Conservation (phyloP, 2,888 invertebrate species). For the Heliconius aoede region DNA sequence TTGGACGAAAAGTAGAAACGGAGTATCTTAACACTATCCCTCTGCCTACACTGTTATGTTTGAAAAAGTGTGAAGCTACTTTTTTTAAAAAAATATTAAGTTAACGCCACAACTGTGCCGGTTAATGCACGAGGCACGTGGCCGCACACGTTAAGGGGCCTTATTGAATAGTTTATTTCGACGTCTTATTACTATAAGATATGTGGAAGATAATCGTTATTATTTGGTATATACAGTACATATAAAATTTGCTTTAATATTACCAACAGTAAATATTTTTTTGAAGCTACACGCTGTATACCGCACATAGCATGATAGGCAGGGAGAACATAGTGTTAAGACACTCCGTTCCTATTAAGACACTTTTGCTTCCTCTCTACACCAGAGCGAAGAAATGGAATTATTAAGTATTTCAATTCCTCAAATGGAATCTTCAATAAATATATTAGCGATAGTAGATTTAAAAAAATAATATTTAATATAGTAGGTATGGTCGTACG, state of each 20-base stretch:
- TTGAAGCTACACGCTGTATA: too few relatives aligned
- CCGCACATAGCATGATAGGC: too few relatives aligned
- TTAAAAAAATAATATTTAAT: neutral
- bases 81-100: slow-evolving; percentile 32
- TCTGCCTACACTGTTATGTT: neutral
- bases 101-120: slow-evolving; percentile 46
- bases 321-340: too few relatives aligned
- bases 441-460: neutral
- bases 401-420: too few relatives aligned
- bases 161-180: slow-evolving; percentile 48
- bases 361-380: too few relatives aligned
- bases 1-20: too few relatives aligned
- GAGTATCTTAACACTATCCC: neutral
- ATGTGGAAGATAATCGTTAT: slow-evolving; percentile 14
- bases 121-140: slow-evolving; percentile 49
- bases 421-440: neutral
- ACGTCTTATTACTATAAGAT: slow-evolving; percentile 23
- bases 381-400: too few relatives aligned
- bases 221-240: neutral
- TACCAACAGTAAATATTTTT: too few relatives aligned
- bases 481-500: slow-evolving; percentile 26
- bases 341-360: too few relatives aligned
- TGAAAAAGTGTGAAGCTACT: neutral
- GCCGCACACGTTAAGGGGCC: slow-evolving; percentile 42
- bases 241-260: neutral